Evolutionary conservation across 2,888 invertebrate genomes (phyloP).

Genomic region (Eilema depressum): DNA sequence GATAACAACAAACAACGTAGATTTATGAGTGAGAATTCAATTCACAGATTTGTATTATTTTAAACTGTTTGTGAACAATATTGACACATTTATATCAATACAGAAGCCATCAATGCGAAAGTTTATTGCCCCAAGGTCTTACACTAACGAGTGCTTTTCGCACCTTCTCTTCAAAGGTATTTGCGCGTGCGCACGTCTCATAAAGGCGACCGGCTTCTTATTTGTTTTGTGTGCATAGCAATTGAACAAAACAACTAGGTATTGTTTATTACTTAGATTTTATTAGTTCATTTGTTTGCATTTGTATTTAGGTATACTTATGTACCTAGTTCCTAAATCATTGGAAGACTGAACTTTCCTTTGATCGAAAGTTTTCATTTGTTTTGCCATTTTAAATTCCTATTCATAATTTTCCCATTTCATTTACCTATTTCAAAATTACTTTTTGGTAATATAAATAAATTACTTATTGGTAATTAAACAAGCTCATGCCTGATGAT

Average conservation of each 20-base stretch:
- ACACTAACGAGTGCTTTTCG: slow-evolving; percentile 64
- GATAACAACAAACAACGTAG: not conserved
- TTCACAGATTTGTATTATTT: not conserved
- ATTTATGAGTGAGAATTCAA: not conserved
- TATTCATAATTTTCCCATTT: too few relatives aligned
- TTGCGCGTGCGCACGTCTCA: slow-evolving; percentile 29
- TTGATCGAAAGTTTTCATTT: not conserved
- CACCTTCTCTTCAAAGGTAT: slow-evolving; percentile 58
- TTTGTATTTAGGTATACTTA: too few relatives aligned
- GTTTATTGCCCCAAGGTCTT: slow-evolving; percentile 69
- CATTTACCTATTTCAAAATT: not conserved
- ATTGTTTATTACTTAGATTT: not conserved
- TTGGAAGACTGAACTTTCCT: not conserved
- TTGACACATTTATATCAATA: slow-evolving; percentile 1
- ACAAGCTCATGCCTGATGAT: too few relatives aligned
- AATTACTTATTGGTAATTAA: too few relatives aligned
- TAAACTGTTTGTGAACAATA: not conserved
- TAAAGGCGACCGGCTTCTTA: slow-evolving; percentile 37
- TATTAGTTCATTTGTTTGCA: not conserved
- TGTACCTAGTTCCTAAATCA: not conserved
- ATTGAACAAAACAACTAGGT: slow-evolving; percentile 41
- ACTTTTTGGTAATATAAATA: too few relatives aligned
- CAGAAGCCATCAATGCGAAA: slow-evolving; percentile 50
- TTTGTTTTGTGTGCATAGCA: slow-evolving; percentile 41
- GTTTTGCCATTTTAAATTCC: too few relatives aligned